Conservation (phyloP, 2,888 invertebrate genomes). For the Rhodophaea formosa region DNA sequence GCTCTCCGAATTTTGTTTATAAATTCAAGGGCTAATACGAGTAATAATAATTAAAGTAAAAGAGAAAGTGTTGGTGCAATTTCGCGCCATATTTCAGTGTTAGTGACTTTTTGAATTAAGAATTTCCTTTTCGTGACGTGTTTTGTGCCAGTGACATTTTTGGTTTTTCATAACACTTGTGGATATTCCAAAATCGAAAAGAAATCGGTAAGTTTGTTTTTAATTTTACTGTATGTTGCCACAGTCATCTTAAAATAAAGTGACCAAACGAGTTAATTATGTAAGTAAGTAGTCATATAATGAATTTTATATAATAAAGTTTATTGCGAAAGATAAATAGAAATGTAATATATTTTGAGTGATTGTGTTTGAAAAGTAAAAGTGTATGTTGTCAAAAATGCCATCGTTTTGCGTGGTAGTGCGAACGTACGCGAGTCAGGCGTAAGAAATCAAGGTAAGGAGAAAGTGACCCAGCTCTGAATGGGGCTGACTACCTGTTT, state of each 20-base stretch:
- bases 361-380: constrained; percentile 65
- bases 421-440: constrained; percentile 53
- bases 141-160: constrained; percentile 50
- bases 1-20: constrained; percentile 21
- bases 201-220: constrained; percentile 37
- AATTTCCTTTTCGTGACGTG: constrained; percentile 27
- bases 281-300: constrained; percentile 31
- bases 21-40: constrained; percentile 15
- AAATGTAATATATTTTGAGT: constrained; percentile 31
- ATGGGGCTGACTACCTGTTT: constrained; percentile 28
- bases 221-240: constrained; percentile 27
- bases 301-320: constrained; percentile 39
- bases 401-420: constrained; percentile 55
- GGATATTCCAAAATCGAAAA: constrained; percentile 11
- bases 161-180: constrained; percentile 44
- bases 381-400: constrained; percentile 66
- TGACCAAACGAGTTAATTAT: constrained; percentile 30
- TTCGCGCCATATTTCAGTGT: constrained; percentile 50
- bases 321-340: constrained; percentile 6
- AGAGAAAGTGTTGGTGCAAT: constrained; percentile 30
- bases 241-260: not conserved
- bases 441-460: constrained; percentile 74
- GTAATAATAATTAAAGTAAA: constrained; percentile 15
- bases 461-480: constrained; percentile 73
- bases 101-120: constrained; percentile 50